Evolutionary conservation across 2,797 vertebrate species (phyloP).

Genomic region (Aselliscus stoliczkanus): DNA sequence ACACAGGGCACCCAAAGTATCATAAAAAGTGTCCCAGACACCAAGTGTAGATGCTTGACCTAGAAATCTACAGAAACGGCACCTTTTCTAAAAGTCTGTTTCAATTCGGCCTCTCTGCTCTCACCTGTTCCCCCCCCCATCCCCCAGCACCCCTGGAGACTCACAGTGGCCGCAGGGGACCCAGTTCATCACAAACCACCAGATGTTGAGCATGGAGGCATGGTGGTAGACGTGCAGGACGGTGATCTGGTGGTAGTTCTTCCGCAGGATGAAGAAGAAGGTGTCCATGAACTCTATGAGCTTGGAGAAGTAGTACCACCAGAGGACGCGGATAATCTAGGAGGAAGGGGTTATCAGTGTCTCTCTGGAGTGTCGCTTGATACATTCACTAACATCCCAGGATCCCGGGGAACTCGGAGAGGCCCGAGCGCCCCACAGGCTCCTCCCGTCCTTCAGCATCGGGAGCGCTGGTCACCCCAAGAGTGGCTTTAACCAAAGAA

Average conservation of each 20-base stretch:
- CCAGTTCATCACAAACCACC: slow-evolving; percentile 99
- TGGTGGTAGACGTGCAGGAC: slow-evolving; percentile 98
- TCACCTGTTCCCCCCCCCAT: neutral
- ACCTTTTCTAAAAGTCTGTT: neutral
- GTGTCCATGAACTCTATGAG: slow-evolving; percentile 99
- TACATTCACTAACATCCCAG: neutral
- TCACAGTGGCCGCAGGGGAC: slow-evolving; percentile 98
- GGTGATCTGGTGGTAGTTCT: slow-evolving; percentile 97
- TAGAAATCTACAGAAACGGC: neutral
- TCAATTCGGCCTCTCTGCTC: neutral
- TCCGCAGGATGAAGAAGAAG: slow-evolving; percentile 97
- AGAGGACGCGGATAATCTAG: slow-evolving; percentile 92
- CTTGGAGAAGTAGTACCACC: slow-evolving; percentile 99
- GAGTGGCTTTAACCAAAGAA: neutral
- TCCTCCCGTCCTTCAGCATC: neutral
- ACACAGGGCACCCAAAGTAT: neutral
- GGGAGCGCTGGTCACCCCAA: neutral
- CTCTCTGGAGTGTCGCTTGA: neutral
- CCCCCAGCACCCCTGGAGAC: slow-evolving; percentile 68
- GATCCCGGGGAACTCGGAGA: neutral
- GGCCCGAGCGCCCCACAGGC: neutral
- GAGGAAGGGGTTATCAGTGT: neutral
- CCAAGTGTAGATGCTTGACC: neutral
- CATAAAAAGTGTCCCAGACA: neutral
- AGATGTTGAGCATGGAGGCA: slow-evolving; percentile 95